Evolutionary conservation across 2,113 vertebrate genomes (phyloP).

Genomic region (Chamaetylas fuelleborni): DNA sequence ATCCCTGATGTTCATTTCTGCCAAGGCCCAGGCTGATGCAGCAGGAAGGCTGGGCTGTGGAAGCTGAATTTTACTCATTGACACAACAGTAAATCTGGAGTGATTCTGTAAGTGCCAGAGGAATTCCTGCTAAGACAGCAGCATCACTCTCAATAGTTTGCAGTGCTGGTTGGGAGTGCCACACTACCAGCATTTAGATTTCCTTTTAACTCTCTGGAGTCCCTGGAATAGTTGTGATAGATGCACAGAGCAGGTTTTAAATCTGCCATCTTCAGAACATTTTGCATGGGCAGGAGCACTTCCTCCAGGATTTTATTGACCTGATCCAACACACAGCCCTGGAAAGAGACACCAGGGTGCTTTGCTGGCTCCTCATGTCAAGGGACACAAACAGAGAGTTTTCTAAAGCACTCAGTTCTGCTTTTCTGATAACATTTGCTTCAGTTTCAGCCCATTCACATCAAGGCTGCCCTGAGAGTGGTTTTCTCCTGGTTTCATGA

Average conservation of each 20-base stretch:
- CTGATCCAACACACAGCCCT: neutral
- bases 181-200: neutral
- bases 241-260: neutral
- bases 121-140: neutral
- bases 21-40: neutral
- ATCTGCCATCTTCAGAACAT: neutral
- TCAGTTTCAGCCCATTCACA: neutral
- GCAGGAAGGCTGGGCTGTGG: neutral
- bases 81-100: neutral
- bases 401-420: neutral
- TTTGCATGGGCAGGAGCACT: neutral
- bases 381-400: neutral
- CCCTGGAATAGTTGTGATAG: neutral
- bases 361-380: neutral
- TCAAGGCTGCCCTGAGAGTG: neutral
- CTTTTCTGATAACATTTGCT: constrained; percentile 1
- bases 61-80: neutral
- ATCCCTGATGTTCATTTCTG: neutral
- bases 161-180: neutral
- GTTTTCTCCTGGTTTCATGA: neutral
- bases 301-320: neutral
- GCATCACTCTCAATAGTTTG: neutral
- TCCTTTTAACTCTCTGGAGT: neutral
- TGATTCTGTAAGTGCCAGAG: neutral
- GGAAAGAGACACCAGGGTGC: neutral